A percentile compares a stretch with the other conserved stretches of the same genome.
Evolutionary conservation across 1,140 invertebrate species (phyloP).

Genomic region (Pseudomyrmex sp.): DNA sequence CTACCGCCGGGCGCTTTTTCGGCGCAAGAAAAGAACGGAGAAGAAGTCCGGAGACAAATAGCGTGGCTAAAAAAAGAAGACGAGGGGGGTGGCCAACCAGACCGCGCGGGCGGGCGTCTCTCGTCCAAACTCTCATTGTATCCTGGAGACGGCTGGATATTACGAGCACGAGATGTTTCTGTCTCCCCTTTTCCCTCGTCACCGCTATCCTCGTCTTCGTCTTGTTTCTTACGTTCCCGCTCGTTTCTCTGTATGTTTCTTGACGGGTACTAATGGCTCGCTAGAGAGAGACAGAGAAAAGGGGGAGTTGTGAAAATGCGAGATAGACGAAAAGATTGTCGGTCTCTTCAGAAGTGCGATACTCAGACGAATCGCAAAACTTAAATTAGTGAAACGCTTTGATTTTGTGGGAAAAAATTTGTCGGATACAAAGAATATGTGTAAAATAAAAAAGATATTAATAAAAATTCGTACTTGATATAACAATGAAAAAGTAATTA

Average conservation of each 20-base stretch:
- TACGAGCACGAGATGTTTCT: conserved; percentile 70
- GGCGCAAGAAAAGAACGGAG: conserved; percentile 41
- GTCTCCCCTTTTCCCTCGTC: conserved; percentile 18
- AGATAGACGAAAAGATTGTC: conserved; percentile 67
- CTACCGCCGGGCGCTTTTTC: conserved; percentile 15
- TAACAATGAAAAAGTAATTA: neutral
- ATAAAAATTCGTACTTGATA: too few species aligned
- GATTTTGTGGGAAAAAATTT: neutral
- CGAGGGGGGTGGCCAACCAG: neutral
- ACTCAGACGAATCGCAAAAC: conserved; percentile 24
- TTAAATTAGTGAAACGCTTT: conserved; percentile 39
- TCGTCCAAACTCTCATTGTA: conserved; percentile 69
- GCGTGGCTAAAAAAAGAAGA: conserved; percentile 50
- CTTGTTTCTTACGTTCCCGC: conserved; percentile 18
- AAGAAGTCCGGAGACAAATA: conserved; percentile 67
- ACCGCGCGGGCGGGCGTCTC: conserved; percentile 26
- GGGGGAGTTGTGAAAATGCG: conserved; percentile 61
- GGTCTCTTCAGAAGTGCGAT: conserved; percentile 40
- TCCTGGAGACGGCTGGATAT: conserved; percentile 68
- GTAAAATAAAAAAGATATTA: neutral
- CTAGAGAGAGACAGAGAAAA: conserved; percentile 11
- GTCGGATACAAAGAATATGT: neutral
- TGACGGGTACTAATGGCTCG: conserved; percentile 73
- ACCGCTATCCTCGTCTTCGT: conserved; percentile 3
- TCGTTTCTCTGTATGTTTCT: conserved; percentile 54